Conservation (phyloP, 53 echinoderm and acorn worm genomes). For the Paelopatides confundens region DNA sequence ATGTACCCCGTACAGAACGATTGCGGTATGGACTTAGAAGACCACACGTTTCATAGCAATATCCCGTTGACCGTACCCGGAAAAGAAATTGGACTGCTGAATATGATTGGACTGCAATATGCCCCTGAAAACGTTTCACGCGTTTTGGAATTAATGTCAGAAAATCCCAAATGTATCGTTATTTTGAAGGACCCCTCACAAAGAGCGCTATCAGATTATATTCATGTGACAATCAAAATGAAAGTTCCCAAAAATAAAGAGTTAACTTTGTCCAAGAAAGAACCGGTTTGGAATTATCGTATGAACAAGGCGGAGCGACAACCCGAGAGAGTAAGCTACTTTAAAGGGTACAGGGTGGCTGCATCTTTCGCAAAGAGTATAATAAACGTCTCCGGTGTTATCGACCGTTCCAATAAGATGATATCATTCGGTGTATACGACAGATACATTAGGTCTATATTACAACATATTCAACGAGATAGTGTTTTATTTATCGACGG, state of each 20-base stretch:
- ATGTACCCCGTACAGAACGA: background rate
- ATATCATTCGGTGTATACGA: constrained; percentile 2
- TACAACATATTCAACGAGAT: background rate
- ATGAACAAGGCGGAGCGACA: background rate
- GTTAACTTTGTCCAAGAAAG: background rate
- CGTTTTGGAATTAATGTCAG: background rate
- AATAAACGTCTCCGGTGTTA: background rate
- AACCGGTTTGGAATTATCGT: background rate
- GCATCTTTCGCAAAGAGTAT: constrained; percentile 27
- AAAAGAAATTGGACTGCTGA: background rate
- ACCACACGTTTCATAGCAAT: background rate
- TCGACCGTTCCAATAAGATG: background rate
- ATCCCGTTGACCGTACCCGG: background rate
- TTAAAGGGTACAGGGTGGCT: constrained; percentile 13
- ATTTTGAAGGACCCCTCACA: constrained; percentile 23
- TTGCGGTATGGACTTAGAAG: background rate
- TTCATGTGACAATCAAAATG: constrained; percentile 11
- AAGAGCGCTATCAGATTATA: constrained; percentile 32
- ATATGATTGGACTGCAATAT: constrained; percentile 35
- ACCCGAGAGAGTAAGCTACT: background rate
- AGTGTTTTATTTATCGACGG: constrained; percentile 24
- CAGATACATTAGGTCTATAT: background rate
- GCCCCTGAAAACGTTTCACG: background rate
- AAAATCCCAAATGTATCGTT: constrained; percentile 2
- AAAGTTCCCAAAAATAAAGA: background rate